Evolutionary conservation across 2,113 vertebrate genomes (phyloP).

Genomic region (Picathartes gymnocephalus): DNA sequence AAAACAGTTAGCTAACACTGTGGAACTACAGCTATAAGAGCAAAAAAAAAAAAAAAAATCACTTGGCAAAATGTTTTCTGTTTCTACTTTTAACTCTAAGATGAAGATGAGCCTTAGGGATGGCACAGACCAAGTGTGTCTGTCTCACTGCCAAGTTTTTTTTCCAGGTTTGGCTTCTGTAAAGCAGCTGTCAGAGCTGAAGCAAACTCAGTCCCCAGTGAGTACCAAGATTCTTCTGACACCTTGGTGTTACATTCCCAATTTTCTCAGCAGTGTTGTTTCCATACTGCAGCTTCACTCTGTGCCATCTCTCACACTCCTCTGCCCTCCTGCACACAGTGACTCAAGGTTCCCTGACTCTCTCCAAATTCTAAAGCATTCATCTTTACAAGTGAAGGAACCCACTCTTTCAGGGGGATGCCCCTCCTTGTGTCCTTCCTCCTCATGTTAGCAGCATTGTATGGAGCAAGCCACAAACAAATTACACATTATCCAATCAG

Average conservation of each 20-base stretch:
- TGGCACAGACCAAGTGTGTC: neutral
- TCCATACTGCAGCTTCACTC: neutral
- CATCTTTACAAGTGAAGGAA: neutral
- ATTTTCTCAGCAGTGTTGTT: neutral
- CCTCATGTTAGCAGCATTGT: accelerated
- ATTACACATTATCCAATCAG: neutral
- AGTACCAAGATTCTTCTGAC: neutral
- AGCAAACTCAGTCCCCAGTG: neutral
- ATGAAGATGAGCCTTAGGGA: neutral
- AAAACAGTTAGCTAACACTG: neutral
- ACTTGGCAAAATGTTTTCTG: neutral
- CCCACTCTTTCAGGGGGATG: neutral
- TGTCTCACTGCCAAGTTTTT: neutral
- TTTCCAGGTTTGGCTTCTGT: neutral
- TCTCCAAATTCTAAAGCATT: neutral
- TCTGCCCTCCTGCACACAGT: neutral
- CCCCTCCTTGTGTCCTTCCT: neutral
- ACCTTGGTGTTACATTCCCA: neutral
- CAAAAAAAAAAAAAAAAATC: neutral
- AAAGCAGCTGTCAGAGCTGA: neutral
- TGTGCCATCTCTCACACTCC: neutral
- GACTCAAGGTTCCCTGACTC: neutral
- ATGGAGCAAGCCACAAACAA: neutral
- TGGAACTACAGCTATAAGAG: neutral
- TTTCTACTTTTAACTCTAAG: neutral